Conservation (phyloP, 1,140 invertebrate genomes). For the Papilio xuthus region DNA sequence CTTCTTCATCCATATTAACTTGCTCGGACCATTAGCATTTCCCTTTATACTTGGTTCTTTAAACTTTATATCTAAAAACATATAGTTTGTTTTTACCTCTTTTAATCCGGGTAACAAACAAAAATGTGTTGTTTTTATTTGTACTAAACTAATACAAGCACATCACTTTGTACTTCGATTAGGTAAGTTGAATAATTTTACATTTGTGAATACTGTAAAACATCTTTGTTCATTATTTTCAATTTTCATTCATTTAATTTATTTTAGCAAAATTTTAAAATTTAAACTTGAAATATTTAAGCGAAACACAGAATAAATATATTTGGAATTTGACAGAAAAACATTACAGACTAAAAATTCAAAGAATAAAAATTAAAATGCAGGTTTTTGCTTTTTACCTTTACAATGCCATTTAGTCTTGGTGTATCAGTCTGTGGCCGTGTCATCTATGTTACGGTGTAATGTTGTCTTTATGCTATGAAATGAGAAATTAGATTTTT, state of each 20-base stretch:
- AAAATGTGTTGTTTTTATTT: not conserved
- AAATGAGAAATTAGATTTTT: not conserved
- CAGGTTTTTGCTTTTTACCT: not conserved
- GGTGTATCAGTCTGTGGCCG: not conserved
- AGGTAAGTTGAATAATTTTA: not conserved
- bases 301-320: slow-evolving; percentile 7
- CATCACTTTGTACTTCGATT: not conserved
- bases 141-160: not conserved
- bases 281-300: not conserved
- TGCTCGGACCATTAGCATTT: not conserved
- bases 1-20: slow-evolving; percentile 66
- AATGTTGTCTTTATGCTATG: not conserved
- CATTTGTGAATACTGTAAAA: not conserved
- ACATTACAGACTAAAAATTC: not conserved
- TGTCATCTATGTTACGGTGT: not conserved
- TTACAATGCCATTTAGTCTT: not conserved
- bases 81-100: not conserved
- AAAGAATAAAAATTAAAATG: not conserved
- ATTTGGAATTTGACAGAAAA: not conserved
- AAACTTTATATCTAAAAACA: slow-evolving; percentile 4
- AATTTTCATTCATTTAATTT: not conserved
- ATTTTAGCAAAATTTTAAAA: not conserved
- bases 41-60: not conserved
- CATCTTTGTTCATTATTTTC: not conserved
- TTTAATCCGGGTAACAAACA: not conserved